Percentiles rank a stretch among this genome's conserved stretches.
Evolutionary conservation across 1,140 invertebrate species (phyloP).

Genomic region (Caenorhabditis brenneri): DNA sequence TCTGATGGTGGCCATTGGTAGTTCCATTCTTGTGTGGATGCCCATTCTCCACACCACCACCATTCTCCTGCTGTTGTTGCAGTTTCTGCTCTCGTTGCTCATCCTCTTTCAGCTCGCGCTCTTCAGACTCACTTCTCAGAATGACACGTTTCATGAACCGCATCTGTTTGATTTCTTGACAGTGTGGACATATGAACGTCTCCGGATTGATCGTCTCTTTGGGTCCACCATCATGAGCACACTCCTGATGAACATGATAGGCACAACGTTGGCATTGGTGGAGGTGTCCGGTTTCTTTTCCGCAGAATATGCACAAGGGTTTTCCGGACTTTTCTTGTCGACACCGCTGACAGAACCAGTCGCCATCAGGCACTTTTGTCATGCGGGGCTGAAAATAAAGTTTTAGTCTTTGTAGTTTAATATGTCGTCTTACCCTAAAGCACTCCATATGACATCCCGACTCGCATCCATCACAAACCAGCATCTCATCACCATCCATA

Average conservation of each 20-base stretch:
- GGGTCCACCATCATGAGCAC: background rate
- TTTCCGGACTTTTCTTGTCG: conserved; percentile 15
- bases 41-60: background rate
- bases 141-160: background rate
- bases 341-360: conserved; percentile 47
- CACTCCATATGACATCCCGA: conserved; percentile 48
- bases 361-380: conserved; percentile 41
- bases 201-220: background rate
- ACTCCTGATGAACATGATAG: conserved; percentile 42
- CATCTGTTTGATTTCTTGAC: conserved; percentile 20
- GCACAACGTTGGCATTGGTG: conserved; percentile 33
- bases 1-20: background rate
- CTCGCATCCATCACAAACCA: conserved; percentile 48
- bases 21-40: background rate
- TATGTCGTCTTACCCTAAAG: conserved; percentile 38
- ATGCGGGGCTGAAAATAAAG: conserved; percentile 44
- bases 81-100: background rate
- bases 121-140: conserved; percentile 40
- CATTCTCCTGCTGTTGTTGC: background rate
- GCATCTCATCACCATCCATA: conserved; percentile 24
- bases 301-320: conserved; percentile 43
- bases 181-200: background rate
- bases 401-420: too few species aligned
- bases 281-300: conserved; percentile 12
- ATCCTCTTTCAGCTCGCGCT: conserved; percentile 25